These are phyloP conservation scores for Heliothis subflexa DNA, from an alignment of 1,140 invertebrate genomes.

Conservation along the genomic window DNA sequence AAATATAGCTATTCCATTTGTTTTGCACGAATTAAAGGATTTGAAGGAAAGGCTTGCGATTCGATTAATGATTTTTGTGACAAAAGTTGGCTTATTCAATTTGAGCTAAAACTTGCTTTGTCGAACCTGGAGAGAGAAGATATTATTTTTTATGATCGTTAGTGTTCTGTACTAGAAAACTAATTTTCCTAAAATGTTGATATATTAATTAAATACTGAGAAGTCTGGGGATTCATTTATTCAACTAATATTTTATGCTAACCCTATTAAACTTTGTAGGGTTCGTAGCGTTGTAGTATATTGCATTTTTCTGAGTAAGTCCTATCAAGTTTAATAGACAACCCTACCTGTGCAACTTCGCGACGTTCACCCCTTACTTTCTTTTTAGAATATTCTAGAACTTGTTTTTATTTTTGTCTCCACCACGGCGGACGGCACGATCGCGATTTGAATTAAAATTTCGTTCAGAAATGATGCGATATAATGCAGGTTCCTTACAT, in stretches of 20 bases:
- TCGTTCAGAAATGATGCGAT: background rate
- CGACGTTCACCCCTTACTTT: slow-evolving; percentile 4
- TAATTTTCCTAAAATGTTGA: too few relatives aligned
- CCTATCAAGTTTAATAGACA: slow-evolving; percentile 26
- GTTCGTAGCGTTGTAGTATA: background rate
- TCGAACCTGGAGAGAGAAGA: too few relatives aligned
- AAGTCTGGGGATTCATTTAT: too few relatives aligned
- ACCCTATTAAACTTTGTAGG: background rate
- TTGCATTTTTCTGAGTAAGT: background rate
- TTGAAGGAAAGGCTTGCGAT: too few relatives aligned
- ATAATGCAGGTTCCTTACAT: slow-evolving; percentile 13
- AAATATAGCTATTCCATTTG: background rate
- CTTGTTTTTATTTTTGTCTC: slow-evolving; percentile 39
- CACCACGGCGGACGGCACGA: slow-evolving; percentile 38
- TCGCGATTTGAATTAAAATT: slow-evolving; percentile 50
- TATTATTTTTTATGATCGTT: too few relatives aligned
- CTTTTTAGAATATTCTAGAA: slow-evolving; percentile 48
- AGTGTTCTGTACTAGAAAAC: too few relatives aligned
- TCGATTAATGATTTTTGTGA: too few relatives aligned
- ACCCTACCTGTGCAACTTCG: slow-evolving; percentile 20
- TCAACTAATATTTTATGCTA: too few relatives aligned
- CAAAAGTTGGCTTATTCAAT: too few relatives aligned
- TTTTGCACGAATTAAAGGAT: too few relatives aligned
- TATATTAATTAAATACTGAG: too few relatives aligned
- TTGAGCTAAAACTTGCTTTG: too few relatives aligned